phyloP scores from a whole-genome alignment of 2,797 vertebrate genomes.

The Girardinus metallicus region DNA sequence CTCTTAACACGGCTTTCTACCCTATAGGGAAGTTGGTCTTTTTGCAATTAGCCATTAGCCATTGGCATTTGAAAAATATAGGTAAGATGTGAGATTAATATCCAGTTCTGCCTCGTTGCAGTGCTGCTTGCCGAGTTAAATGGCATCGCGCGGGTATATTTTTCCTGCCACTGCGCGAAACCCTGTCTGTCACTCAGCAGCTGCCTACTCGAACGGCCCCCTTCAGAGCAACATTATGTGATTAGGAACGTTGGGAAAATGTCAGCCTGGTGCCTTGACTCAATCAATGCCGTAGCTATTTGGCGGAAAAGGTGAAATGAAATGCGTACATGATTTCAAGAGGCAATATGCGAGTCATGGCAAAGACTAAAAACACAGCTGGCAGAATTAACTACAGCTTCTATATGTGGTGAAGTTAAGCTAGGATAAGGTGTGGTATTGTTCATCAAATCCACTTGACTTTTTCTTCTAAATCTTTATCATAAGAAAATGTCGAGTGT shows the following conservation, averaged over 20 bases:
- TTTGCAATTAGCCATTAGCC: slow-evolving; percentile 42
- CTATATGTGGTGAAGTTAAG: not conserved
- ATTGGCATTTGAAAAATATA: slow-evolving; percentile 48
- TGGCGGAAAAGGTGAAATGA: slow-evolving; percentile 14
- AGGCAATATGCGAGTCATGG: not conserved
- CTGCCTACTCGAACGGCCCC: slow-evolving; percentile 38
- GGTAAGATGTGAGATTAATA: slow-evolving; percentile 56
- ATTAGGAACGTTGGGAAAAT: slow-evolving; percentile 55
- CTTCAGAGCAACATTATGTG: slow-evolving; percentile 53
- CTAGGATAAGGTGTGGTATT: no score
- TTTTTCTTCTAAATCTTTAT: not conserved
- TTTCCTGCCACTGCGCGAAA: slow-evolving; percentile 41
- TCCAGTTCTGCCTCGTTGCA: slow-evolving; percentile 38
- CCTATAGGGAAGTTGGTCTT: slow-evolving; percentile 31
- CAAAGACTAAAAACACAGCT: not conserved
- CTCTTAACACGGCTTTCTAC: slow-evolving; percentile 25
- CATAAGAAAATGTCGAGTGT: not conserved
- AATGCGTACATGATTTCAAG: slow-evolving; percentile 13
- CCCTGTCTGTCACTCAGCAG: slow-evolving; percentile 56
- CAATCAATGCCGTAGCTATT: slow-evolving; percentile 33
- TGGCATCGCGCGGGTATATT: slow-evolving; percentile 49
- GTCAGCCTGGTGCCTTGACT: slow-evolving; percentile 38
- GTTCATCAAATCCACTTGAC: not conserved
- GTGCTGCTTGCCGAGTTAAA: slow-evolving; percentile 48
- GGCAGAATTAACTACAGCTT: slow-evolving; percentile 1